Percentiles rank a stretch among this genome's conserved stretches.
These are phyloP conservation scores for Gymnogyps californianus DNA, from an alignment of 2,113 vertebrate species.

Conservation along the genomic window DNA sequence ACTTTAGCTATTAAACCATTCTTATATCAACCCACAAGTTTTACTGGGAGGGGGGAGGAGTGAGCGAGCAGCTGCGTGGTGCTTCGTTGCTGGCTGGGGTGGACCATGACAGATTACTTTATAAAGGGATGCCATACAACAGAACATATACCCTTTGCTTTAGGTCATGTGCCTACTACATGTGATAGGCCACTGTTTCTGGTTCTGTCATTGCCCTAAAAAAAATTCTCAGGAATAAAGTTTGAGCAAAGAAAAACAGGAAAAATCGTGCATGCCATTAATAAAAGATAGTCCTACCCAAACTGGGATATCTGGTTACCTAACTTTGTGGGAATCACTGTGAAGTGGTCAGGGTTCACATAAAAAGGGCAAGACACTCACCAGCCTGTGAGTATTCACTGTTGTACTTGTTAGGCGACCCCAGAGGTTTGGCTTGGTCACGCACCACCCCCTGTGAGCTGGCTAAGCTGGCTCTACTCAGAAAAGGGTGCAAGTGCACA, in stretches of 20 bases:
- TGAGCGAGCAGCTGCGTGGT: too few species aligned
- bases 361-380: not conserved
- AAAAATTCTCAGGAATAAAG: not conserved
- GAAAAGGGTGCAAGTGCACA: not conserved
- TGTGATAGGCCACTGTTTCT: not conserved
- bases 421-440: not conserved
- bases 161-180: not conserved
- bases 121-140: not conserved
- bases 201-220: not conserved
- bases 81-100: too few species aligned
- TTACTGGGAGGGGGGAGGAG: too few species aligned
- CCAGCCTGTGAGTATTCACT: not conserved
- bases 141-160: not conserved
- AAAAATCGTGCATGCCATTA: not conserved
- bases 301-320: not conserved
- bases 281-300: not conserved
- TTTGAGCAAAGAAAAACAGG: not conserved
- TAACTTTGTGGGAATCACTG: not conserved
- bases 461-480: not conserved
- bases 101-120: not conserved
- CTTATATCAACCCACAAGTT: too few species aligned
- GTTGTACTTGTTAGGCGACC: not conserved
- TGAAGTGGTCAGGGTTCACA: not conserved
- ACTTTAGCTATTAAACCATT: too few species aligned
- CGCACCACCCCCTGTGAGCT: fast-evolving